phyloP scores from a whole-genome alignment of 2,888 invertebrate genomes.

The Standfussiana lucernea region DNA sequence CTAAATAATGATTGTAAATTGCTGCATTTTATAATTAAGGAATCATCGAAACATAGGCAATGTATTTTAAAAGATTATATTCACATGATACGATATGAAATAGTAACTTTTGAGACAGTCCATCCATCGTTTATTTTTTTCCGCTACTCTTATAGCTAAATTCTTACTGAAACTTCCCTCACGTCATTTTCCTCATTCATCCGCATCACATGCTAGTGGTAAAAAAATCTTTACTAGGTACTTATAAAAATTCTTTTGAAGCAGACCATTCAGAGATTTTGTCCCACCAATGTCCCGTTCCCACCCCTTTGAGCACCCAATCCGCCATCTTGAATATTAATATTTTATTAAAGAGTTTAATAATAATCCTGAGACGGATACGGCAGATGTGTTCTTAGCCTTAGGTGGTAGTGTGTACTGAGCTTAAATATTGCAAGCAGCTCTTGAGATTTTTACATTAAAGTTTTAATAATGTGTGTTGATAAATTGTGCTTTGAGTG shows the following conservation, averaged over 20 bases:
- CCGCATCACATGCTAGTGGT: too few relatives aligned
- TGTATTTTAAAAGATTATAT: too few relatives aligned
- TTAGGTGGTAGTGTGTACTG: constrained; percentile 68
- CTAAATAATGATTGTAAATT: too few relatives aligned
- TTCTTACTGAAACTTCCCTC: background rate
- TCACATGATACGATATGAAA: too few relatives aligned
- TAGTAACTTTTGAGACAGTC: too few relatives aligned
- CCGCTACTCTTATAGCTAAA: background rate
- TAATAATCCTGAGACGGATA: constrained; percentile 80
- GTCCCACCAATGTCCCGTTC: constrained; percentile 60
- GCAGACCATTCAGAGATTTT: constrained; percentile 51
- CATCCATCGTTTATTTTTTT: too few relatives aligned
- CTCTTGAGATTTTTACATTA: constrained; percentile 65
- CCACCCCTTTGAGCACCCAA: constrained; percentile 80
- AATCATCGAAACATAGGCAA: too few relatives aligned
- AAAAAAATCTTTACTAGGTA: too few relatives aligned
- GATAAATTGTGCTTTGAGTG: constrained; percentile 34
- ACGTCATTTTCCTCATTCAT: background rate
- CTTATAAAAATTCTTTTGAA: constrained; percentile 1
- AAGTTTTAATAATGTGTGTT: constrained; percentile 35
- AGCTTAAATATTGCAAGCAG: constrained; percentile 66
- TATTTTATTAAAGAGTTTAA: constrained; percentile 82
- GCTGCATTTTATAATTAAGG: too few relatives aligned
- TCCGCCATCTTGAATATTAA: constrained; percentile 85
- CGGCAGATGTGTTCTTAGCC: constrained; percentile 70